Percentiles rank a stretch among this genome's conserved stretches.
These are phyloP conservation scores for Pelecanus crispus DNA, from an alignment of 2,113 vertebrate genomes.

Conservation along the genomic window DNA sequence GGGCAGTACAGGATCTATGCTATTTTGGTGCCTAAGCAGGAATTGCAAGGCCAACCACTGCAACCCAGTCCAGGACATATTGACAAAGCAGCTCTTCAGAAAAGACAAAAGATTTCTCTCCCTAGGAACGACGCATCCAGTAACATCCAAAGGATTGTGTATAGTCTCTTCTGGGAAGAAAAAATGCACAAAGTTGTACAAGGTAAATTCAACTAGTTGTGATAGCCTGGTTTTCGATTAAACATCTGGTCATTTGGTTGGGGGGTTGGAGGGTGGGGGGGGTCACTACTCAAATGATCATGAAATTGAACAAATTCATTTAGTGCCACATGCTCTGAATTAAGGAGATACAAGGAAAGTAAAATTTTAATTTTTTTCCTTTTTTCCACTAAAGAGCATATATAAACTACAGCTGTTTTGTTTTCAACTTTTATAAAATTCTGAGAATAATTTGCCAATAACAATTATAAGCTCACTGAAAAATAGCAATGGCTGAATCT, in stretches of 20 bases:
- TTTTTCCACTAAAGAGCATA: neutral
- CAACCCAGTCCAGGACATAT: rapidly evolving
- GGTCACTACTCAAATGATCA: too few relatives aligned
- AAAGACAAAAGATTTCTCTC: neutral
- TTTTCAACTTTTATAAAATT: neutral
- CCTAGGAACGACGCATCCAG: neutral
- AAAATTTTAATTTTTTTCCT: neutral
- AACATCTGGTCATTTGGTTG: neutral
- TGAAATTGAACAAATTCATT: neutral
- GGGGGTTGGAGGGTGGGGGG: too few relatives aligned
- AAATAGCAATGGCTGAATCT: neutral
- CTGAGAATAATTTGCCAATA: neutral
- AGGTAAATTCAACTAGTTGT: neutral
- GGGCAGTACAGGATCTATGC: neutral
- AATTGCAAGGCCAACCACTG: neutral
- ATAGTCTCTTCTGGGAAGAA: neutral
- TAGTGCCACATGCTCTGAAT: neutral
- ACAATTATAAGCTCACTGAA: neutral
- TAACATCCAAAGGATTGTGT: neutral
- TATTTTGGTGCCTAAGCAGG: neutral
- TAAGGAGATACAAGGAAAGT: neutral
- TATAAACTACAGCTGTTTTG: neutral
- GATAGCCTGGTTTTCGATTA: neutral
- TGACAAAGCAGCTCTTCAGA: neutral
- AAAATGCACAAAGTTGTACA: neutral